These are phyloP conservation scores for Erebia aethiops DNA, from an alignment of 2,888 invertebrate species.

Conservation along the genomic window DNA sequence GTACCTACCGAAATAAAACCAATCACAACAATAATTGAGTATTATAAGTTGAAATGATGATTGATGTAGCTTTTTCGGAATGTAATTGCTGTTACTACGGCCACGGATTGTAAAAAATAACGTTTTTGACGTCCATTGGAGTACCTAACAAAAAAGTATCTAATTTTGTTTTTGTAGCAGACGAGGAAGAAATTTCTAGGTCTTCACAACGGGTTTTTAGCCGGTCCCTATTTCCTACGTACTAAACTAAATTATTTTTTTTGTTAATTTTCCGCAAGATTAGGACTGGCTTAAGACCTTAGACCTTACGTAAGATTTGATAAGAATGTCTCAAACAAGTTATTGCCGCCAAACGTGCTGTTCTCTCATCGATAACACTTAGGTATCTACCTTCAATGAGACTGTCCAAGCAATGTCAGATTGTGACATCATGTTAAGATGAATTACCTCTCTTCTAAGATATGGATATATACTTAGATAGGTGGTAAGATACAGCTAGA, in stretches of 20 bases:
- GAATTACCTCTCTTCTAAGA: slow-evolving; percentile 28
- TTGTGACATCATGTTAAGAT: slow-evolving; percentile 36
- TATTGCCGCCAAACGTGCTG: slow-evolving; percentile 31
- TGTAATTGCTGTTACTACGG: too few species aligned
- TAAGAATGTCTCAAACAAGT: slow-evolving; percentile 31
- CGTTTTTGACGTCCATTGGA: too few species aligned
- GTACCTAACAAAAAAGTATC: too few species aligned
- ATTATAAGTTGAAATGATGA: too few species aligned
- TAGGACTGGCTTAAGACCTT: neutral
- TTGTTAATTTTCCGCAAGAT: neutral
- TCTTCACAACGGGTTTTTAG: too few species aligned
- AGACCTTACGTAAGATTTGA: slow-evolving; percentile 22
- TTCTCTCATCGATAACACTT: slow-evolving; percentile 28
- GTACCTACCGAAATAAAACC: too few species aligned
- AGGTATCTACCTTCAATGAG: slow-evolving; percentile 34
- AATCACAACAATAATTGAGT: too few species aligned
- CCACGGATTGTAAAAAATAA: too few species aligned
- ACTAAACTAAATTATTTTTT: neutral
- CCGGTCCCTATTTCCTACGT: neutral
- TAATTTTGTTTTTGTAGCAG: too few species aligned
- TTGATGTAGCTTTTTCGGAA: too few species aligned
- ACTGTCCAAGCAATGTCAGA: slow-evolving; percentile 37
- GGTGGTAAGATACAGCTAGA: neutral
- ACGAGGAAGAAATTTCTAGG: too few species aligned
- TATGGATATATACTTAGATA: neutral